Conservation (phyloP, 2,113 vertebrate species). For the Arvicanthis niloticus region DNA sequence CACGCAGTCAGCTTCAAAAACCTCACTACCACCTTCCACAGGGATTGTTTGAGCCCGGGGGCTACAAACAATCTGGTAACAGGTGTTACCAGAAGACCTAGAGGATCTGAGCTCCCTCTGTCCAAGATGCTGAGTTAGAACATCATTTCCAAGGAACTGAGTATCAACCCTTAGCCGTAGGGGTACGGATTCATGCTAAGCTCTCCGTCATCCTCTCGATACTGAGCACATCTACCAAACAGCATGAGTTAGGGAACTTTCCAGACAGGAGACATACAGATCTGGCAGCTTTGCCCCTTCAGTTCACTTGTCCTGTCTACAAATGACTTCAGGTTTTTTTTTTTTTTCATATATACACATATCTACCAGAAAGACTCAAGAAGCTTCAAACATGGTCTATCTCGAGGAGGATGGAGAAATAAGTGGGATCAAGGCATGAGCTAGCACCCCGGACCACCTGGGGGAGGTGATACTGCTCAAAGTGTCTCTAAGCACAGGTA, state of each 20-base stretch:
- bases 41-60: not conserved
- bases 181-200: not conserved
- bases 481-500: constrained; percentile 86
- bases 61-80: not conserved
- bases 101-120: not conserved
- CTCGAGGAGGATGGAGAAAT: not conserved
- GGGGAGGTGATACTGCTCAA: constrained; percentile 78
- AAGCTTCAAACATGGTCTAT: constrained; percentile 7
- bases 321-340: not conserved
- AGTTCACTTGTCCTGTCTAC: not conserved
- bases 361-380: constrained; percentile 56
- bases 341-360: constrained; percentile 5
- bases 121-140: not conserved
- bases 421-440: constrained; percentile 59
- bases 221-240: not conserved
- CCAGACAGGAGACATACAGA: not conserved
- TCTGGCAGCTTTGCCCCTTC: not conserved
- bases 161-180: not conserved
- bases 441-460: constrained; percentile 70
- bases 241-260: not conserved
- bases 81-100: not conserved
- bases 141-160: not conserved
- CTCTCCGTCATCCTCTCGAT: not conserved
- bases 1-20: not conserved
- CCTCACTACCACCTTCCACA: no score